Evolutionary conservation across 2,797 vertebrate genomes (phyloP).

Genomic region (Hypotaenidia okinawae): DNA sequence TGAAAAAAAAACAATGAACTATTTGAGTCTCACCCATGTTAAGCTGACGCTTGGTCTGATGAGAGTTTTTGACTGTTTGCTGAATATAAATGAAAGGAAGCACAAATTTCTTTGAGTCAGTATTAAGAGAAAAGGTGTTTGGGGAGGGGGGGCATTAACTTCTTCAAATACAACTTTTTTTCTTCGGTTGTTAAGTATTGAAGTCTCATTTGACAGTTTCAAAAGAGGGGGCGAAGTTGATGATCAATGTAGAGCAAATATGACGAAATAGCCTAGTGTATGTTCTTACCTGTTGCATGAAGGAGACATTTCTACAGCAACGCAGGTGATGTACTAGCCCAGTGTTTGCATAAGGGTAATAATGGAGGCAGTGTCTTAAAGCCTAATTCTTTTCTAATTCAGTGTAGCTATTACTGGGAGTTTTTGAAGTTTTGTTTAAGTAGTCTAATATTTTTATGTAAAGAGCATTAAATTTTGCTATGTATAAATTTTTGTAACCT

Average conservation of each 20-base stretch:
- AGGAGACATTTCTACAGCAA: conserved; percentile 88
- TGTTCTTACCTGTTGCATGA: conserved; percentile 91
- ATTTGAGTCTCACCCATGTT: conserved; percentile 77
- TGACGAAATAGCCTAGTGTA: conserved; percentile 86
- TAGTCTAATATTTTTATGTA: conserved; percentile 89
- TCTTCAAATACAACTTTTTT: conserved; percentile 61
- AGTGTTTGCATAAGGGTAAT: conserved; percentile 82
- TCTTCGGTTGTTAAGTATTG: conserved; percentile 59
- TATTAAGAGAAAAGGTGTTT: conserved; percentile 69
- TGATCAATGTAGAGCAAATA: conserved; percentile 80
- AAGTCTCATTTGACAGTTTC: conserved; percentile 77
- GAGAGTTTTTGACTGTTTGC: conserved; percentile 77
- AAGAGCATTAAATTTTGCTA: conserved; percentile 88
- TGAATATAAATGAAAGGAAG: conserved; percentile 78
- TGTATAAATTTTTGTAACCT: conserved; percentile 93
- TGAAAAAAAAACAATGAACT: conserved; percentile 59
- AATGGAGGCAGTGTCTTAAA: conserved; percentile 87
- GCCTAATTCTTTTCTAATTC: conserved; percentile 85
- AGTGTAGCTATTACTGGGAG: conserved; percentile 82
- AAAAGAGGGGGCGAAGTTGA: conserved; percentile 70
- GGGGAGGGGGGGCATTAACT: conserved; percentile 41
- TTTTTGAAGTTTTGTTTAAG: conserved; percentile 83
- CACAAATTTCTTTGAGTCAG: conserved; percentile 74
- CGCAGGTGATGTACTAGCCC: conserved; percentile 91
- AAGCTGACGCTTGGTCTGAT: conserved; percentile 76